Conservation (phyloP, 2,888 invertebrate species). For the Leptinotarsa tumamoca region DNA sequence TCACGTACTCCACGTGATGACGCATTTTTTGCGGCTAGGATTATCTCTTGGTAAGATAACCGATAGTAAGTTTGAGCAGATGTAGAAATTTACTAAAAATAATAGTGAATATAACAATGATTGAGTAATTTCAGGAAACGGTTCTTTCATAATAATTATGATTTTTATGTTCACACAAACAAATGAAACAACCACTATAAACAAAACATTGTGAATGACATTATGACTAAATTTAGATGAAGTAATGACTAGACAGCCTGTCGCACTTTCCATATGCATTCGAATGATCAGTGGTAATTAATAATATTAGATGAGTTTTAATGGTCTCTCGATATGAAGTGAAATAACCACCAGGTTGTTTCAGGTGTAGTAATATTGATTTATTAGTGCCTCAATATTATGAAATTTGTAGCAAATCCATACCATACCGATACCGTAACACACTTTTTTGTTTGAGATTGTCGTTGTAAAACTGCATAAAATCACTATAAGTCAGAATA, state of each 20-base stretch:
- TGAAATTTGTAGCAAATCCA: too few species aligned
- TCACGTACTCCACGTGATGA: conserved; percentile 1
- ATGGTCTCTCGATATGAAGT: background rate
- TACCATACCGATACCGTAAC: too few species aligned
- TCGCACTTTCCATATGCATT: background rate
- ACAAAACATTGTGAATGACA: background rate
- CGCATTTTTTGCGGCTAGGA: conserved; percentile 2
- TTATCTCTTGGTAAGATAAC: conserved; percentile 11
- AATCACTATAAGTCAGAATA: too few species aligned
- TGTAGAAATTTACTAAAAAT: background rate
- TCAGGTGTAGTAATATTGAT: too few species aligned
- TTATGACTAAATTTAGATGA: background rate
- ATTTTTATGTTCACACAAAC: background rate
- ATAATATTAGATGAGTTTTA: background rate
- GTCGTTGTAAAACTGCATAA: too few species aligned
- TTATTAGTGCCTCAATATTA: too few species aligned
- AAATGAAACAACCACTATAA: background rate
- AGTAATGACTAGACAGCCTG: background rate
- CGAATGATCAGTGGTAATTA: background rate
- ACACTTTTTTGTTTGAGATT: too few species aligned
- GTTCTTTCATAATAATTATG: background rate
- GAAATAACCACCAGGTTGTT: too few species aligned
- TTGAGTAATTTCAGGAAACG: background rate
- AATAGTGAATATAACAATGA: background rate
- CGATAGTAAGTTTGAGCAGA: conserved; percentile 5